Percentiles rank a stretch among this genome's conserved stretches.
phyloP scores from a whole-genome alignment of 2,113 vertebrate genomes.

The Agapornis roseicollis region DNA sequence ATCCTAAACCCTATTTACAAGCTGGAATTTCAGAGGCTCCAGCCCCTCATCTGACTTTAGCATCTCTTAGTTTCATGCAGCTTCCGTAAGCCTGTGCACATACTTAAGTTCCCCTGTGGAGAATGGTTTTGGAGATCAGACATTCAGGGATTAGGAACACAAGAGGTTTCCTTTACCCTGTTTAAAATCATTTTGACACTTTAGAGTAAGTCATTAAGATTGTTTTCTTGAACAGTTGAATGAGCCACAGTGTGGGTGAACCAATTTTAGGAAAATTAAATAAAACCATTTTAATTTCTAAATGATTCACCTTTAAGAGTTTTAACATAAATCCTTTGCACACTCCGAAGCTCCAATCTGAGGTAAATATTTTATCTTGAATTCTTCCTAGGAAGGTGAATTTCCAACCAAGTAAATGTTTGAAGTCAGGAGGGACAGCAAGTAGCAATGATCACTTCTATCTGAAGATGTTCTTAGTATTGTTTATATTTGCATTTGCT shows the following conservation, averaged over 20 bases:
- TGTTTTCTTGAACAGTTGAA: not conserved
- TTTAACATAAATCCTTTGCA: not conserved
- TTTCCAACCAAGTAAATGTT: not conserved
- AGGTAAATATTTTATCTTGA: not conserved
- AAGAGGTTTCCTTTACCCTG: not conserved
- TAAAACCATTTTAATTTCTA: not conserved
- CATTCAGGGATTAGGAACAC: not conserved
- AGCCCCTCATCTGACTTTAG: conserved; percentile 21
- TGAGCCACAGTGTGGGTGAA: not conserved
- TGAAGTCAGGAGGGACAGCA: not conserved
- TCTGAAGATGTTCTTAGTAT: not conserved
- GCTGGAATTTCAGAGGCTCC: conserved; percentile 54
- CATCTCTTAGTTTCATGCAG: conserved; percentile 5
- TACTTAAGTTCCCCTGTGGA: conserved; percentile 30
- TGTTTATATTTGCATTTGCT: not conserved
- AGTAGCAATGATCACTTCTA: not conserved
- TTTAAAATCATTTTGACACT: conserved; percentile 24
- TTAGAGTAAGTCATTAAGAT: not conserved
- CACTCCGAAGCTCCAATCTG: not conserved
- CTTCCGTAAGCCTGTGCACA: conserved; percentile 13
- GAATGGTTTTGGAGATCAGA: conserved; percentile 8
- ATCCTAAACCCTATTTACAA: conserved; percentile 67
- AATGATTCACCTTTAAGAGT: not conserved
- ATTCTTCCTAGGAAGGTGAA: not conserved
- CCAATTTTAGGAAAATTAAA: not conserved